These are phyloP conservation scores for Diadegma fenestrale DNA, from an alignment of 2,888 invertebrate genomes.

Conservation along the genomic window DNA sequence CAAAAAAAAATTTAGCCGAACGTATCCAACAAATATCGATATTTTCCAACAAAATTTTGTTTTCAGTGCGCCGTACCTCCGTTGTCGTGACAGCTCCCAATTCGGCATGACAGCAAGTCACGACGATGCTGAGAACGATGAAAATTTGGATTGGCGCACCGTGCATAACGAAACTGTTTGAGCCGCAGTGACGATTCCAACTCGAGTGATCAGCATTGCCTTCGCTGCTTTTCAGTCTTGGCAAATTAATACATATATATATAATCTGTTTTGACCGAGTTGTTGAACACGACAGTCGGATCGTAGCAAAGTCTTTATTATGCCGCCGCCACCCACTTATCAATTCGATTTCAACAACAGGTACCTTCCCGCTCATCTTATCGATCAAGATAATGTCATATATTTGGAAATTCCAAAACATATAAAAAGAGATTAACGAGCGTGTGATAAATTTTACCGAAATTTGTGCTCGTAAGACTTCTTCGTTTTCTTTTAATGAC, in stretches of 20 bases:
- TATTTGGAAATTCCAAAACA: background rate
- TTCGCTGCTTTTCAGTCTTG: background rate
- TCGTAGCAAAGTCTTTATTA: background rate
- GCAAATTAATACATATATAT: background rate
- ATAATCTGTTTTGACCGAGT: background rate
- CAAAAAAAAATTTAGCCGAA: too few relatives aligned
- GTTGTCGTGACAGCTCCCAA: conserved; percentile 15
- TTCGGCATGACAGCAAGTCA: conserved; percentile 29
- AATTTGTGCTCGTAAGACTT: background rate
- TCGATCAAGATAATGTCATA: background rate
- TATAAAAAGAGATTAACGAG: background rate
- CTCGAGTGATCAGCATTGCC: background rate
- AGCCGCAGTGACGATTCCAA: background rate
- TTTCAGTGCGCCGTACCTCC: conserved; percentile 32
- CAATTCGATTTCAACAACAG: background rate
- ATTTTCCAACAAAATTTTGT: too few relatives aligned
- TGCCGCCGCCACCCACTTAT: background rate
- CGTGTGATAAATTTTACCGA: background rate
- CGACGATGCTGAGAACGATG: conserved; percentile 27
- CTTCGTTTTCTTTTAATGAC: background rate
- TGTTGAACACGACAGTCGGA: background rate
- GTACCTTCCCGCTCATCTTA: background rate
- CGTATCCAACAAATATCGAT: too few relatives aligned
- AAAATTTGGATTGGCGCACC: background rate
- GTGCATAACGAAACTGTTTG: conserved; percentile 22